A percentile compares a stretch with the other conserved stretches of the same genome.
Evolutionary conservation across 2,888 invertebrate species (phyloP).

Genomic region (Andrena camellia): DNA sequence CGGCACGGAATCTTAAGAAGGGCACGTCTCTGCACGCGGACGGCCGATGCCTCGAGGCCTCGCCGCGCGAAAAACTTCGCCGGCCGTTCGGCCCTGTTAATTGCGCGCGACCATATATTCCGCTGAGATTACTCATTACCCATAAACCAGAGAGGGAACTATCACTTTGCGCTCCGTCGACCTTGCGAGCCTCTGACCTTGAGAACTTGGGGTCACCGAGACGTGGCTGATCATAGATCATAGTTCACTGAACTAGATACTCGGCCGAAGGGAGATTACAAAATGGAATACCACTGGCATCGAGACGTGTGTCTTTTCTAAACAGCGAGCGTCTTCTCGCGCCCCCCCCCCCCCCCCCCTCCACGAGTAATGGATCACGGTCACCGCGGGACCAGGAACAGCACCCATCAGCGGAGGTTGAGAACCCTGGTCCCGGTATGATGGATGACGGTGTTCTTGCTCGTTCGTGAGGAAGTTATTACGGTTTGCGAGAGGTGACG

Average conservation of each 20-base stretch:
- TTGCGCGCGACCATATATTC: slow-evolving; percentile 7
- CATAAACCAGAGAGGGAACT: neutral
- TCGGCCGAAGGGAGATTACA: neutral
- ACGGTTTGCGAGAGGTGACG: slow-evolving; percentile 68
- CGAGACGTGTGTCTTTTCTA: neutral
- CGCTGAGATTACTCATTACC: neutral
- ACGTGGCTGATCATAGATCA: too few relatives aligned
- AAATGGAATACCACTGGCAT: neutral
- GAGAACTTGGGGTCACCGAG: too few relatives aligned
- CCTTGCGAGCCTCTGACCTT: neutral
- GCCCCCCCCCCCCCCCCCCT: too few relatives aligned
- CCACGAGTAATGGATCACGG: slow-evolving; percentile 34
- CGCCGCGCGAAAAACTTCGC: slow-evolving; percentile 35
- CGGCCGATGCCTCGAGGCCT: slow-evolving; percentile 20
- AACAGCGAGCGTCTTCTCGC: slow-evolving; percentile 3
- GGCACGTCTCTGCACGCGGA: slow-evolving; percentile 24
- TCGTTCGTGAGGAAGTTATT: slow-evolving; percentile 79
- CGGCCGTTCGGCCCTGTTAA: slow-evolving; percentile 23
- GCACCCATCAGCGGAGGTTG: slow-evolving; percentile 50
- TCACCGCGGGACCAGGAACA: slow-evolving; percentile 43
- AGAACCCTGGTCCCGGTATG: slow-evolving; percentile 69
- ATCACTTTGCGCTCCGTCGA: neutral
- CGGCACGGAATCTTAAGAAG: slow-evolving; percentile 67
- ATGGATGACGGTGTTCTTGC: slow-evolving; percentile 79
- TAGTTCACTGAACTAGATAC: too few relatives aligned